Evolutionary conservation across 2,797 vertebrate species (phyloP), one percentile per base, ranked within the genome.

Genomic region (Enteromius thamalakanensis): DNA sequence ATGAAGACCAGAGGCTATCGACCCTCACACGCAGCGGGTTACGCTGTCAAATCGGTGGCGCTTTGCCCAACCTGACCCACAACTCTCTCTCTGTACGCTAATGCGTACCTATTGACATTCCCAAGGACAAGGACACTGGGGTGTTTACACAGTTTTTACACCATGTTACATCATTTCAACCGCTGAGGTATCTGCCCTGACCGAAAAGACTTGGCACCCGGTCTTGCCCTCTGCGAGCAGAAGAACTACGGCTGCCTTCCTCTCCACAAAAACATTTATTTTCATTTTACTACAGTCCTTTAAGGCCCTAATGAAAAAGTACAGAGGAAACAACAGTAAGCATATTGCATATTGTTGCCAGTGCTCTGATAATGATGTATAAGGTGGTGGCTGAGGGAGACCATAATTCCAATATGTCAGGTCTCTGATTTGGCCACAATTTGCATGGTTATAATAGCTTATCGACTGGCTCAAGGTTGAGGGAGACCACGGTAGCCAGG

Each of bases 381-480:
- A 95, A 93, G 93, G 89, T 83, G 80, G 89, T 93, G 92, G 91
- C 93, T 94, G 91, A 92, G 91, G 94, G 92, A 94, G 91, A 91
- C 91, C 93, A 93, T 93, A 93, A 94, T 94, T 95, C 93, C 92
- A 92, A 95, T 93, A 95, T 94, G 94, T 94, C 93, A 87, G 86
- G 91, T 91, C 90, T 94, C 91, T 95, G 95, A 96, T 96, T 96
- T 96, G 91, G 94, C 93, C 95, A 95, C 94, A 96, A 97, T 98
- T 95, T 98, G 95, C 96, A 98, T 98, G 96, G 95, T 95, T 97
- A 95, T 98, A 99, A 98, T 97, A 96, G 95, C 95, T 96, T 98
- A 99, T 98, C 95, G 97, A 99, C 94, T 93, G 94, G 94, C 93
- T 96, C 95, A 94, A 94, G 94, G 95, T 97, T 96, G 96, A 96